Percentiles rank a stretch among this genome's conserved stretches.
phyloP scores from a whole-genome alignment of 1,140 invertebrate species.

The Polypedilum vanderplanki region DNA sequence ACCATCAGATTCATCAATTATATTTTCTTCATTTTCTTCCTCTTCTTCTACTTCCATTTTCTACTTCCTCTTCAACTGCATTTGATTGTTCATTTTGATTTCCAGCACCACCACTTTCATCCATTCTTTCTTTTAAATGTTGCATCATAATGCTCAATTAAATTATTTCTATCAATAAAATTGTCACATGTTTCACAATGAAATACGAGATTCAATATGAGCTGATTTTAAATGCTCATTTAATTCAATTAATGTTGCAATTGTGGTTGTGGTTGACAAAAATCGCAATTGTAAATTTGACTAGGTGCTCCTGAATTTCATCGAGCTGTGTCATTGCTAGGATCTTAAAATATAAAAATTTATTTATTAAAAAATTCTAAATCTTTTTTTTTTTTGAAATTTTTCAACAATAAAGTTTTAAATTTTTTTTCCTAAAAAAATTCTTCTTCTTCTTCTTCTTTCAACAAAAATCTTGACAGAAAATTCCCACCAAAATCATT shows the following conservation, averaged over 20 bases:
- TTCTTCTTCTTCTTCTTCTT: neutral
- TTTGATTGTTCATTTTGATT: neutral
- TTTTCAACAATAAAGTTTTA: no score
- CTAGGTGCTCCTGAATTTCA: neutral
- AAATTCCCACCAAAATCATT: neutral
- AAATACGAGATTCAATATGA: conserved; percentile 17
- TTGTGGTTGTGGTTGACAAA: conserved; percentile 12
- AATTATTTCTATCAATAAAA: neutral
- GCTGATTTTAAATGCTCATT: neutral
- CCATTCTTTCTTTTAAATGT: neutral
- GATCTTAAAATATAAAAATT: neutral
- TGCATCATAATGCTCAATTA: conserved; percentile 22
- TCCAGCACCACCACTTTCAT: conserved; percentile 1
- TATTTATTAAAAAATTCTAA: no score
- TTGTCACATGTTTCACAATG: conserved; percentile 11
- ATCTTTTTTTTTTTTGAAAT: no score
- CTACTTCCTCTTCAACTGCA: neutral
- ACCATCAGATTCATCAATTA: neutral
- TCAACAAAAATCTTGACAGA: neutral
- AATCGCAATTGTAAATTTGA: conserved; percentile 11
- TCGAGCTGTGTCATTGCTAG: conserved; percentile 13
- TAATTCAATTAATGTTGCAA: neutral
- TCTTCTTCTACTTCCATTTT: neutral
- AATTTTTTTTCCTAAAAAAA: no score
- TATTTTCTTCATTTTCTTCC: neutral